These are phyloP conservation scores for Hermodice carunculata DNA, from an alignment of 2,888 invertebrate species.

Conservation along the genomic window DNA sequence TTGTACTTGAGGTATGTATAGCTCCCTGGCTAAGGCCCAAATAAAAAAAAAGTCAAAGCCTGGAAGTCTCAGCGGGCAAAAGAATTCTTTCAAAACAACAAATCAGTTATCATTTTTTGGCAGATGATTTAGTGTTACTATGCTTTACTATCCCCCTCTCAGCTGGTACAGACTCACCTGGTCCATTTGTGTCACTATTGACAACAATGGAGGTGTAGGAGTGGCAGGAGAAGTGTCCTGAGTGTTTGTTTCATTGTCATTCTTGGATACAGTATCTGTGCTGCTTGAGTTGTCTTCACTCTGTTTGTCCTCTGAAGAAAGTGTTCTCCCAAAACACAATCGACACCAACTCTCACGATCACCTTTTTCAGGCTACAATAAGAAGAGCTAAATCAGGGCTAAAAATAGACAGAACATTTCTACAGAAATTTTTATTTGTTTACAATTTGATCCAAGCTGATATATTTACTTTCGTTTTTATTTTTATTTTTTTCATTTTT, in stretches of 20 bases:
- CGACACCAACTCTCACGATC: slow-evolving; percentile 72
- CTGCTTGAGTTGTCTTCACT: not conserved
- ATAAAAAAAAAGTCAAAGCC: no score
- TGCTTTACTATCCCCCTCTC: not conserved
- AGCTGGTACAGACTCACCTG: slow-evolving; percentile 55
- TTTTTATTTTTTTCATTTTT: no score
- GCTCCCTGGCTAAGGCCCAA: no score
- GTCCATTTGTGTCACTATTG: slow-evolving; percentile 71
- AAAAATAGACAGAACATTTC: no score
- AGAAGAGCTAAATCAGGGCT: no score
- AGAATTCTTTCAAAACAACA: no score
- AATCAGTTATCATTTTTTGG: no score
- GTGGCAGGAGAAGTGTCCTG: not conserved
- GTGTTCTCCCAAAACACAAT: slow-evolving; percentile 68
- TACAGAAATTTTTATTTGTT: no score
- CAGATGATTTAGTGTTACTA: not conserved
- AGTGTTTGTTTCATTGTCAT: not conserved
- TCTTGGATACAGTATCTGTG: not conserved
- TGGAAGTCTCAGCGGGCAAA: not conserved
- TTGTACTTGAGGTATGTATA: no score
- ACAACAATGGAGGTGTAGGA: slow-evolving; percentile 62
- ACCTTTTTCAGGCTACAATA: slow-evolving; percentile 71
- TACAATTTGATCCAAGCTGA: no score
- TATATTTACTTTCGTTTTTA: no score
- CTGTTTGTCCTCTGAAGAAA: not conserved